These are phyloP conservation scores for Anoura caudifer DNA, from an alignment of 2,113 vertebrate species.

Conservation along the genomic window DNA sequence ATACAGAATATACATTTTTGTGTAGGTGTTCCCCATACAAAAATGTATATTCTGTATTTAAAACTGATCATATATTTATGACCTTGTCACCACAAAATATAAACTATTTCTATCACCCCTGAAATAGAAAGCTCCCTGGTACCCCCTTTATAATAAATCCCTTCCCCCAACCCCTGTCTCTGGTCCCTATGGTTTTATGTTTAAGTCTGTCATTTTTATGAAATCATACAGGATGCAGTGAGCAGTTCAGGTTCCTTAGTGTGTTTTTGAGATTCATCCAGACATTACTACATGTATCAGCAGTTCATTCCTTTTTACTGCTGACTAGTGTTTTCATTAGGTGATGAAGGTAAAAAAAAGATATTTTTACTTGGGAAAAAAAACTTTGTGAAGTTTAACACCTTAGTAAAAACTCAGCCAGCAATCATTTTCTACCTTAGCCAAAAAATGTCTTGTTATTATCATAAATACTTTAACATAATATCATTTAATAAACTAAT, in stretches of 20 bases:
- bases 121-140: background rate
- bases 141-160: background rate
- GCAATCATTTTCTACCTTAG: background rate
- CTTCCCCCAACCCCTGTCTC: background rate
- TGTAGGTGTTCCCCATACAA: no score
- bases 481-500: background rate
- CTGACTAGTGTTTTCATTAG: background rate
- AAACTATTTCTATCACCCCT: background rate
- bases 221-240: background rate
- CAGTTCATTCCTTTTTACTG: background rate
- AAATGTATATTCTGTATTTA: no score
- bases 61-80: background rate
- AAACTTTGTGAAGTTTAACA: background rate
- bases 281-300: background rate
- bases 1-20: background rate
- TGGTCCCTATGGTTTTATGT: background rate
- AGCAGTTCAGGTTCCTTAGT: background rate
- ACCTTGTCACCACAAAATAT: background rate
- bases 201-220: background rate
- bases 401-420: background rate
- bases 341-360: background rate
- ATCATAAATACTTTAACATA: background rate
- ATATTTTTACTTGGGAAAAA: background rate
- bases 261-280: background rate
- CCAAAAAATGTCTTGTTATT: background rate